Percentiles rank a stretch among this genome's conserved stretches.
Conservation (phyloP, 2,797 vertebrate species). For the Amblyopsis hoosieri region DNA sequence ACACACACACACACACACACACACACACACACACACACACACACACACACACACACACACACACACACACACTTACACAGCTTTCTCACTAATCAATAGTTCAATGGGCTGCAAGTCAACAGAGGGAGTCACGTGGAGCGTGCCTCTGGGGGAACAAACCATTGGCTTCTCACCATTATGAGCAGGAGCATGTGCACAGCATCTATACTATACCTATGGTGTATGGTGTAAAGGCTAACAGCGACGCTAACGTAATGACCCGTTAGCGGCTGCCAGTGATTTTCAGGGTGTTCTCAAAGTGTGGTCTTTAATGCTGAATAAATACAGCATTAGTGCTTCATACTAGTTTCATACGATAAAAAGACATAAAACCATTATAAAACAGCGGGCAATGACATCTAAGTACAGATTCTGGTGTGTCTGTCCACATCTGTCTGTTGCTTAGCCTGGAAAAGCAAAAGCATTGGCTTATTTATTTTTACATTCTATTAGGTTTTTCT, state of each 20-base stretch:
- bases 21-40: conserved; percentile 14
- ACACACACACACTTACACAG: conserved; percentile 33
- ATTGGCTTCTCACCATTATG: conserved; percentile 48
- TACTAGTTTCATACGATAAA: conserved; percentile 25
- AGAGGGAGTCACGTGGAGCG: conserved; percentile 73
- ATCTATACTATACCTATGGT: not conserved
- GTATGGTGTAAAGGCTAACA: conserved; percentile 37
- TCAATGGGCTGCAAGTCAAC: conserved; percentile 61
- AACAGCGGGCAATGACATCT: conserved; percentile 3
- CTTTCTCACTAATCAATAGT: conserved; percentile 66
- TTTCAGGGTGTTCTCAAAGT: conserved; percentile 35
- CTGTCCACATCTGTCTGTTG: no score
- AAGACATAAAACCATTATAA: conserved; percentile 22
- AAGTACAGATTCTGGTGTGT: no score
- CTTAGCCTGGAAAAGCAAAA: no score
- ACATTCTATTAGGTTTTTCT: no score
- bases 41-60: conserved; percentile 7
- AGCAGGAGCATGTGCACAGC: conserved; percentile 38
- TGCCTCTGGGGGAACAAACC: conserved; percentile 72
- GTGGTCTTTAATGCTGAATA: conserved; percentile 45
- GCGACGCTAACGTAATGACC: conserved; percentile 35
- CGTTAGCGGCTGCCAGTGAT: conserved; percentile 29
- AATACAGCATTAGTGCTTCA: no score
- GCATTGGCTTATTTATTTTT: no score
- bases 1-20: conserved; percentile 13